phyloP scores from a whole-genome alignment of 2,888 invertebrate genomes.

The Lasioglossum oenotherae region DNA sequence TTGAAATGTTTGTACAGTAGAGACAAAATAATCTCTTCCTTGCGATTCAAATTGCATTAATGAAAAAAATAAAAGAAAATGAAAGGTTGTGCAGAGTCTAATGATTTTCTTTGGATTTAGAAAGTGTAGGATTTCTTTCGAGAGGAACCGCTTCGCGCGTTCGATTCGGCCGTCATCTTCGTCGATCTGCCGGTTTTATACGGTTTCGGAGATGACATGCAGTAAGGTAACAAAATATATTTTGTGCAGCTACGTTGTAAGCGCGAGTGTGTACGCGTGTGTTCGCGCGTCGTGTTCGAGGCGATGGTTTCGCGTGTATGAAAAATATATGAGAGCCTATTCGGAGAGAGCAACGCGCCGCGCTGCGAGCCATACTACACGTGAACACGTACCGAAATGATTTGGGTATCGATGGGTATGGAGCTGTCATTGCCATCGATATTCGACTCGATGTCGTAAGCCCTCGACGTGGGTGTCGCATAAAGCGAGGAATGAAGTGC shows the following conservation, averaged over 20 bases:
- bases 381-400: constrained; percentile 80
- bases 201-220: constrained; percentile 3
- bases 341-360: constrained; percentile 13
- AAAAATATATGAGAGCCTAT: constrained; percentile 44
- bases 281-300: constrained; percentile 22
- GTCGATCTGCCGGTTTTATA: constrained; percentile 16
- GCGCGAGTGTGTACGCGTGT: neutral
- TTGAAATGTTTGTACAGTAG: too few relatives aligned
- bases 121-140: neutral
- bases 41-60: too few relatives aligned
- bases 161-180: neutral
- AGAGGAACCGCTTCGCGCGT: neutral
- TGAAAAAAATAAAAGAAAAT: too few relatives aligned
- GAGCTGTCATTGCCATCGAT: constrained; percentile 82
- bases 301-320: constrained; percentile 31
- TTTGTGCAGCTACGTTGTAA: constrained; percentile 33
- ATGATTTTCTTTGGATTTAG: neutral
- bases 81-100: neutral
- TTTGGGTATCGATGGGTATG: constrained; percentile 83
- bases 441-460: constrained; percentile 82
- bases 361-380: neutral
- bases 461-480: constrained; percentile 79
- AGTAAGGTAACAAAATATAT: constrained; percentile 30
- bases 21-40: too few relatives aligned
- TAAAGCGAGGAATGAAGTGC: constrained; percentile 83